Evolutionary conservation across 2,113 vertebrate species (phyloP).

Genomic region (Daphoenositta chrysoptera): DNA sequence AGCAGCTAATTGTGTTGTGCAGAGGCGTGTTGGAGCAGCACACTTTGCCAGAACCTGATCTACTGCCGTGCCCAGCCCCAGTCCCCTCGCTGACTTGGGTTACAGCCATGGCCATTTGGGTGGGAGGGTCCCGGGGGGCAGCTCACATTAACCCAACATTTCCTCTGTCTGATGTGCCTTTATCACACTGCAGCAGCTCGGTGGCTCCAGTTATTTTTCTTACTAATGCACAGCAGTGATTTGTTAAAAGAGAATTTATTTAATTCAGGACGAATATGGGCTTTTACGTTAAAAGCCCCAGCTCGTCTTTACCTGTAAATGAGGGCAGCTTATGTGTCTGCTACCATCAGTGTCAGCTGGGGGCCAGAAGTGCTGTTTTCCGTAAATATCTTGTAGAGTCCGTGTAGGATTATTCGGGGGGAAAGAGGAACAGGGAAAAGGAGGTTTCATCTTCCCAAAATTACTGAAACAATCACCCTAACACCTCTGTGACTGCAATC

Average conservation of each 20-base stretch:
- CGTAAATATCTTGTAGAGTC: not conserved
- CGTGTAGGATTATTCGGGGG: not conserved
- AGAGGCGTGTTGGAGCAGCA: constrained; percentile 73
- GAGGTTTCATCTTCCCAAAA: not conserved
- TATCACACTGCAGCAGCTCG: not conserved
- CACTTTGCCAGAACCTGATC: constrained; percentile 71
- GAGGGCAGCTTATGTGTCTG: constrained; percentile 2
- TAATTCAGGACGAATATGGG: constrained; percentile 12
- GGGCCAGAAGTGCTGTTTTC: not conserved
- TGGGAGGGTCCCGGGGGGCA: not conserved
- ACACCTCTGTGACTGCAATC: not conserved
- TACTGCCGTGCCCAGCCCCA: constrained; percentile 68
- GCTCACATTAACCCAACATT: constrained; percentile 22
- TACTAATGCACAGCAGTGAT: constrained; percentile 30
- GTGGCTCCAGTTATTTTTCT: not conserved
- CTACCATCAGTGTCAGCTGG: not conserved
- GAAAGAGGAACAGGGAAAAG: not conserved
- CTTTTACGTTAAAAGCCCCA: constrained; percentile 36
- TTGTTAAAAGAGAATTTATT: constrained; percentile 60
- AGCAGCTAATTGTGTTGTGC: constrained; percentile 82
- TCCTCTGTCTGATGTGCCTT: not conserved
- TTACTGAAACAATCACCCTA: not conserved
- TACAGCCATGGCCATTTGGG: constrained; percentile 6
- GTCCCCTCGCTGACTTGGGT: constrained; percentile 22
- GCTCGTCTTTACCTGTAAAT: constrained; percentile 47